These are phyloP conservation scores for Achroia grisella DNA, from an alignment of 1,140 invertebrate species.

Conservation along the genomic window DNA sequence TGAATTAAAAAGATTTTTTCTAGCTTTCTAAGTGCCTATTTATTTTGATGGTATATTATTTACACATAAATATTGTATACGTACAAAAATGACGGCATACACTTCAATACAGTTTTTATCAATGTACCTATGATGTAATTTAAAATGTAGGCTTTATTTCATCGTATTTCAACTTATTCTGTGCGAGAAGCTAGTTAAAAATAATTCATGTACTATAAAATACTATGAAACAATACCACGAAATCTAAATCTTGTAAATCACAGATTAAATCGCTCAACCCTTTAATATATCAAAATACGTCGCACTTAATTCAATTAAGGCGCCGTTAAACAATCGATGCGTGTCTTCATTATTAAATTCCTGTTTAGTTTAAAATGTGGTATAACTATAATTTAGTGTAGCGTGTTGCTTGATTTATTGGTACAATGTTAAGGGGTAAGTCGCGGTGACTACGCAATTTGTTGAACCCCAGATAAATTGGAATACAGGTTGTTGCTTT, in stretches of 20 bases:
- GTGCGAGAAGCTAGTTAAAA: too few species aligned
- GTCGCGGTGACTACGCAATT: constrained; percentile 47
- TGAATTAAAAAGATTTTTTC: too few species aligned
- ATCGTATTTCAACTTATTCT: too few species aligned
- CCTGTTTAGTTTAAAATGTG: constrained; percentile 59
- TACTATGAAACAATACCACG: too few species aligned
- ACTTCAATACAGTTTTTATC: too few species aligned
- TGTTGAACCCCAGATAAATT: constrained; percentile 18
- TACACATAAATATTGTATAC: too few species aligned
- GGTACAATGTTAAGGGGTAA: constrained; percentile 26
- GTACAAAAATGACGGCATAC: too few species aligned
- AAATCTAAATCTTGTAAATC: constrained; percentile 2
- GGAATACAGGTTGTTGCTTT: not conserved
- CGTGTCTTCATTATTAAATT: constrained; percentile 63
- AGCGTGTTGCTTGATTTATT: constrained; percentile 37
- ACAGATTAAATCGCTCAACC: constrained; percentile 38
- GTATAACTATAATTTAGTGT: constrained; percentile 33
- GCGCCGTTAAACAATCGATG: constrained; percentile 59
- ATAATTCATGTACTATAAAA: too few species aligned
- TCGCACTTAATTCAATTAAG: constrained; percentile 50
- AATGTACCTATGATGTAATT: too few species aligned
- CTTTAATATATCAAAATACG: constrained; percentile 32
- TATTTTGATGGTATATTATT: too few species aligned
- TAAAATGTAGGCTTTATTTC: too few species aligned
- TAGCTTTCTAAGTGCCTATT: too few species aligned